Evolutionary conservation across 1,140 invertebrate species (phyloP).

Genomic region (Diploscapter pachys): DNA sequence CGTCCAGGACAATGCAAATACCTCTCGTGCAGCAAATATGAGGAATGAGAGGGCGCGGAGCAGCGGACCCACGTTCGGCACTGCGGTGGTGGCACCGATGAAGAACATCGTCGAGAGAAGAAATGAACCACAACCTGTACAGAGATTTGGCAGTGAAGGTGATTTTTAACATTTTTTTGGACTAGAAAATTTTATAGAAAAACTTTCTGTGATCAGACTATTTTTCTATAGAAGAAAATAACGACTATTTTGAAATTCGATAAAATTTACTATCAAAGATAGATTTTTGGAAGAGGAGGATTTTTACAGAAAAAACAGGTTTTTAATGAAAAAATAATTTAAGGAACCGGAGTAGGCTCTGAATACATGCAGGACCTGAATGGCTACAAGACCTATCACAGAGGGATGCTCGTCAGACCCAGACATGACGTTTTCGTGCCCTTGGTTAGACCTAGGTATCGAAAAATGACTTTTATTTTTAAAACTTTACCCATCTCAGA

Average conservation of each 20-base stretch:
- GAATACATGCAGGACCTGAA: no score
- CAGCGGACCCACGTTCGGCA: background rate
- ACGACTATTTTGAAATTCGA: background rate
- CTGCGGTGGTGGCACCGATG: background rate
- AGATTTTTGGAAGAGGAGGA: background rate
- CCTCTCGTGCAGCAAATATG: background rate
- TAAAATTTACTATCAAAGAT: background rate
- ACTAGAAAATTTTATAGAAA: background rate
- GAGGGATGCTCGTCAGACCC: background rate
- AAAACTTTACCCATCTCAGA: background rate
- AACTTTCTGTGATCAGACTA: background rate
- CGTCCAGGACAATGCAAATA: conserved; percentile 11
- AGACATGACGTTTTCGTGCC: background rate
- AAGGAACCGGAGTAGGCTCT: background rate
- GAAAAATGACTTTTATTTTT: no score
- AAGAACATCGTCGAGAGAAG: background rate
- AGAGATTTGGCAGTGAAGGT: conserved; percentile 32
- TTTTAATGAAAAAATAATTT: background rate
- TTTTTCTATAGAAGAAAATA: no score
- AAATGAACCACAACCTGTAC: conserved; percentile 8
- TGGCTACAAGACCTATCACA: background rate
- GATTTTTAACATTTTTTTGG: background rate
- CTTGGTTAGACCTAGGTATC: background rate
- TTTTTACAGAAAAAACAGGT: background rate
- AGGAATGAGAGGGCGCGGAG: background rate